These are phyloP conservation scores for Campoletis sonorensis DNA, from an alignment of 1,140 invertebrate species.

Conservation along the genomic window DNA sequence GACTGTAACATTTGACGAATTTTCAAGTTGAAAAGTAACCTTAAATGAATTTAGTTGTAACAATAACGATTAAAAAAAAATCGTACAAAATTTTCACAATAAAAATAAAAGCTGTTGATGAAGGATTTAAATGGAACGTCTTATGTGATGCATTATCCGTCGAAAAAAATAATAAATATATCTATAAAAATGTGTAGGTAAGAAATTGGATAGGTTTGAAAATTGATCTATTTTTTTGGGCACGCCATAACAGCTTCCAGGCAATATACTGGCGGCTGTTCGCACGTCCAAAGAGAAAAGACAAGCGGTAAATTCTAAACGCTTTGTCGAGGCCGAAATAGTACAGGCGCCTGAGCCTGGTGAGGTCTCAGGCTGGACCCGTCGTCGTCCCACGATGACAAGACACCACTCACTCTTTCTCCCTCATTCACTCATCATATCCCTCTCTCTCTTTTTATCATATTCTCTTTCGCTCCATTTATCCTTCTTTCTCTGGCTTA, in stretches of 20 bases:
- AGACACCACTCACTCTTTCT: neutral
- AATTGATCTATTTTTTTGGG: slow-evolving; percentile 59
- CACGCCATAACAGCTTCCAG: neutral
- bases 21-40: too few relatives aligned
- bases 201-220: slow-evolving; percentile 62
- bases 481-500: slow-evolving; percentile 9
- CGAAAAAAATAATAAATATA: too few relatives aligned
- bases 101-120: neutral
- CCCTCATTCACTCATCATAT: neutral
- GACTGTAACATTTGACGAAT: too few relatives aligned
- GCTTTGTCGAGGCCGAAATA: slow-evolving; percentile 3
- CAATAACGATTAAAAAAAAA: too few relatives aligned
- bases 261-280: neutral
- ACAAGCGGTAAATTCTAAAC: slow-evolving; percentile 6
- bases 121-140: neutral
- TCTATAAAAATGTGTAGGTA: neutral
- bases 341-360: neutral
- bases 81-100: too few relatives aligned
- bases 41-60: too few relatives aligned
- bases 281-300: neutral
- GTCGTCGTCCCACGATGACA: slow-evolving; percentile 15
- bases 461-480: too few relatives aligned
- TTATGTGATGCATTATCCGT: neutral
- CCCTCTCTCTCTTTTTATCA: neutral
- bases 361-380: slow-evolving; percentile 1